Base-by-base conservation (phyloP, 1,140 invertebrate genomes). In the Hestina assimilis region DNA sequence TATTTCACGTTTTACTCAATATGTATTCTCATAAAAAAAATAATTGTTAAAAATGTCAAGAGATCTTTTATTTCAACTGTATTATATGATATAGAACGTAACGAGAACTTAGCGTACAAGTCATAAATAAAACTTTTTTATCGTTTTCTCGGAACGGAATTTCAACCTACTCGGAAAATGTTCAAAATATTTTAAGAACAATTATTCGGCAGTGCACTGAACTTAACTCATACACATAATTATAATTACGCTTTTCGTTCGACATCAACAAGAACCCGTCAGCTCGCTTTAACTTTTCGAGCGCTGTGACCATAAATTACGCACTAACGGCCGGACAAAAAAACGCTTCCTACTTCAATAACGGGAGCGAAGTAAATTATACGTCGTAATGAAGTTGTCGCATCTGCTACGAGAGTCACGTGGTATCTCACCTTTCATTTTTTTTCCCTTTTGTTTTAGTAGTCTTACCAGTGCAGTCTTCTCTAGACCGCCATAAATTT, bases 321-420 rank as follows among this genome's bases (percentile, higher is more conserved):
- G 17, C 50, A 68, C 57, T 78, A 86, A 83, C 72, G 53, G 75
- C 70, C 70, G 57, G 56, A 73, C 63, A 78, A 83, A 80, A 84
- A 80, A 79, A 68, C 72, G 69, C 70, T 84, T 81, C 82, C 81
- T 79, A 83, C 72, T 83, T 72, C 72, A 74, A 73, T 83, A 85
- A 81, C 82, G 77, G 84, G 80, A 86, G 77, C 79, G 74, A 65
- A 79, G 79, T 86, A 83, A 86, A 79, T 83, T 84, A 81, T 81
- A 75, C 46, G 61, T 69, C 72, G 77, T 85, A 85, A 85, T 85
- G 79, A 83, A 82, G 75, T 77, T 72, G 79, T 81, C 72, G 62
- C 84, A 87, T 83, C 84, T 85, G 84, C 78, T 66, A 58, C 66
- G 54, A 42, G 63, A 63, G 70, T 81, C 79, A 75, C 66, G 71